Percentiles rank a stretch among this genome's conserved stretches.
Conservation (phyloP, 2,797 vertebrate species). For the Toxotes lorentzi region DNA sequence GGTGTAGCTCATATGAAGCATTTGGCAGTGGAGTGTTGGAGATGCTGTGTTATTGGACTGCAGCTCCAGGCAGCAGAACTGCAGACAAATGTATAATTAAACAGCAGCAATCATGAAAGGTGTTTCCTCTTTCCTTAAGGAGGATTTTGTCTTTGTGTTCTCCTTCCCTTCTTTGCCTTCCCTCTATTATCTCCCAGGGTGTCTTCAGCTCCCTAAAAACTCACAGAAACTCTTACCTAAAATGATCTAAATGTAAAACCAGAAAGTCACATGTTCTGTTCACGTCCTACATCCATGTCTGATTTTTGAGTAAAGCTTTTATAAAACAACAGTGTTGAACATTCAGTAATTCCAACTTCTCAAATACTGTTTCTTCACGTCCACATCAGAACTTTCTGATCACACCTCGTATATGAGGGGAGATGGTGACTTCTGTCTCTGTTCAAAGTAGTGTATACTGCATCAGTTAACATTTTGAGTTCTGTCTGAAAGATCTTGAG, state of each 20-base stretch:
- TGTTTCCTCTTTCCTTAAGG: conserved; percentile 29
- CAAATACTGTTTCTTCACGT: too few relatives aligned
- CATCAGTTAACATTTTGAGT: too few relatives aligned
- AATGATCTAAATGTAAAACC: background rate
- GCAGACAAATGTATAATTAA: conserved; percentile 52
- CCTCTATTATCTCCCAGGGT: background rate
- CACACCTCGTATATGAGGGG: too few relatives aligned
- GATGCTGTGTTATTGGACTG: conserved; percentile 31
- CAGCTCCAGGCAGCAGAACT: conserved; percentile 27
- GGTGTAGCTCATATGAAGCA: conserved; percentile 11
- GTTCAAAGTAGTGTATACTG: too few relatives aligned
- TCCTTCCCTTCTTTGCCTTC: conserved; percentile 1
- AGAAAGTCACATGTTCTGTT: background rate
- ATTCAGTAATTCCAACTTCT: too few relatives aligned
- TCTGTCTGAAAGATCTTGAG: too few relatives aligned
- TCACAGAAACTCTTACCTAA: background rate
- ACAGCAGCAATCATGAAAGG: conserved; percentile 30
- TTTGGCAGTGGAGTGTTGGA: conserved; percentile 23
- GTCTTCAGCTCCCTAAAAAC: background rate
- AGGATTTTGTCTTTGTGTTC: conserved; percentile 25
- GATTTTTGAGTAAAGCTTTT: background rate
- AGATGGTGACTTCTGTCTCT: too few relatives aligned
- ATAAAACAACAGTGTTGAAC: too few relatives aligned
- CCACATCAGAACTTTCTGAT: too few relatives aligned
- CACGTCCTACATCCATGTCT: too few relatives aligned